These are phyloP conservation scores for Mythimna impura DNA, from an alignment of 2,888 invertebrate genomes.

Conservation along the genomic window DNA sequence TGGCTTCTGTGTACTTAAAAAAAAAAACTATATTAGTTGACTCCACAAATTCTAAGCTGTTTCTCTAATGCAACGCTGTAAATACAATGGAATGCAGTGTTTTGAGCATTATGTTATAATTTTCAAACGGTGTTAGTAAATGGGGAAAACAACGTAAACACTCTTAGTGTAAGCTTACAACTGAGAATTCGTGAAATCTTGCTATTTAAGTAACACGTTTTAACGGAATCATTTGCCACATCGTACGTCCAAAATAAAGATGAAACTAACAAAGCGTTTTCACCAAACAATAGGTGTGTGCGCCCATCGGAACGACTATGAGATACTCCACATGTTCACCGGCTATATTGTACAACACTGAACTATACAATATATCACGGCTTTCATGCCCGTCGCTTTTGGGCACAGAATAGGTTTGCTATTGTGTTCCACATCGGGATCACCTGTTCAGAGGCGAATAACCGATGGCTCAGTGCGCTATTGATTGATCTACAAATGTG, in stretches of 20 bases:
- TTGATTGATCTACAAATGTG: conserved; percentile 70
- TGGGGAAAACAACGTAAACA: conserved; percentile 32
- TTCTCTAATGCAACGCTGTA: conserved; percentile 42
- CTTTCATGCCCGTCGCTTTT: conserved; percentile 50
- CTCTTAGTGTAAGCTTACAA: conserved; percentile 22
- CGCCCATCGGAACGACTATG: conserved; percentile 82
- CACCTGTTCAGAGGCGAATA: conserved; percentile 73
- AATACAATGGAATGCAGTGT: conserved; percentile 23
- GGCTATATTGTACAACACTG: conserved; percentile 63
- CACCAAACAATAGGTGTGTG: conserved; percentile 76
- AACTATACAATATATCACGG: conserved; percentile 56
- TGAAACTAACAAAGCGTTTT: conserved; percentile 74
- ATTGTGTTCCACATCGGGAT: conserved; percentile 70
- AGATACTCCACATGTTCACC: conserved; percentile 80
- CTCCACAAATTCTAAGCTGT: conserved; percentile 7
- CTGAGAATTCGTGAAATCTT: conserved; percentile 20
- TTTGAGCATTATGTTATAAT: conserved; percentile 18
- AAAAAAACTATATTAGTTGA: conserved; percentile 8
- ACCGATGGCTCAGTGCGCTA: conserved; percentile 67
- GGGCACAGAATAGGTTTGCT: conserved; percentile 60
- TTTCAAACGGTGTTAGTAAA: conserved; percentile 29
- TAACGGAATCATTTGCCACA: conserved; percentile 45
- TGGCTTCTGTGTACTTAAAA: conserved; percentile 55
- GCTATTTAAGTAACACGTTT: conserved; percentile 14
- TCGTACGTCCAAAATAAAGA: conserved; percentile 71